Evolutionary conservation across 2,888 invertebrate species (phyloP).

Genomic region (Tetranychus truncatus): DNA sequence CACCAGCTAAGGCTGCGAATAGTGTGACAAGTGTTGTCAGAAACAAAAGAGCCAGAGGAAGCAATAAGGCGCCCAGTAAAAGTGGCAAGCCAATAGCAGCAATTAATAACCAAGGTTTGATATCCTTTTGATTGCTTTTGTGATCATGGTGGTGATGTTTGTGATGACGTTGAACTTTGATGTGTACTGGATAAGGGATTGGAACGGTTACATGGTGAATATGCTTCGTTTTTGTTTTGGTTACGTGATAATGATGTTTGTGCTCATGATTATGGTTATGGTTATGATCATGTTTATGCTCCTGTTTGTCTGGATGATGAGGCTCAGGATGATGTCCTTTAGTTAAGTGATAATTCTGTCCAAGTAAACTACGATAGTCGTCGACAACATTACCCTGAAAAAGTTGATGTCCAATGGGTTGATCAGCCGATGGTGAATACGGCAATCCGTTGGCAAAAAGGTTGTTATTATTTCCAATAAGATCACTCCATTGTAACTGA

Average conservation of each 20-base stretch:
- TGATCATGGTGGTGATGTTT: neutral
- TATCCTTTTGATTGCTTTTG: neutral
- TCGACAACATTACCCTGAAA: too few species aligned
- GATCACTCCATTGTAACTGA: neutral
- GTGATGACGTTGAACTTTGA: neutral
- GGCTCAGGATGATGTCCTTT: neutral
- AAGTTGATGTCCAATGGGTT: too few species aligned
- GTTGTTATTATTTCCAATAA: neutral
- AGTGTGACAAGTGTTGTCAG: neutral
- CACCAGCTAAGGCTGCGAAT: neutral
- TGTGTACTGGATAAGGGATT: neutral
- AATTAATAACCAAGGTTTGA: neutral
- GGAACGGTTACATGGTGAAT: neutral
- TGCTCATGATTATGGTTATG: neutral
- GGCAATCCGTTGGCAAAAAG: too few species aligned
- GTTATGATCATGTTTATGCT: neutral
- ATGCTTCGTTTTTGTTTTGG: neutral
- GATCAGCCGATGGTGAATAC: too few species aligned
- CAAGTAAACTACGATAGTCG: neutral
- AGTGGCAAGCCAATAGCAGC: neutral
- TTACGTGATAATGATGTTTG: neutral
- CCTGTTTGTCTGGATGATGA: neutral
- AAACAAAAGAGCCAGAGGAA: neutral
- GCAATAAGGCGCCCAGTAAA: neutral
- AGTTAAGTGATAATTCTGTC: neutral